Percentiles rank a stretch among this genome's conserved stretches.
These are phyloP conservation scores for Pachyseris speciosa DNA, from an alignment of 64 coral and sea anemone genomes.

Conservation along the genomic window DNA sequence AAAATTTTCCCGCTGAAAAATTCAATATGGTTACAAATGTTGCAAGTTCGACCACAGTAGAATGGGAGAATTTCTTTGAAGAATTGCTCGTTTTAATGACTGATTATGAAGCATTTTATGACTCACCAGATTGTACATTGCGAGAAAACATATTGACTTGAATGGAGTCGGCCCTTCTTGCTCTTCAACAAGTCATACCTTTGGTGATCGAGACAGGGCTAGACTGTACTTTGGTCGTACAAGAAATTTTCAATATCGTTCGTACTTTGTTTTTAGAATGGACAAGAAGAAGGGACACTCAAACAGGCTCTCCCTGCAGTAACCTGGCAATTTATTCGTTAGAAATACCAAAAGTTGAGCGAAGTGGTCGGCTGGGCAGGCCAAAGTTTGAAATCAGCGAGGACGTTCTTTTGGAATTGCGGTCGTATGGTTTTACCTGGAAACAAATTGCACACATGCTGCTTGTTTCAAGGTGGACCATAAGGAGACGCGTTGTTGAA, in stretches of 20 bases:
- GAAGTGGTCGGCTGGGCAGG: background rate
- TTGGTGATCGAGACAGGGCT: background rate
- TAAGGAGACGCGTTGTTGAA: conserved; percentile 52
- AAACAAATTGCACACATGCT: conserved; percentile 65
- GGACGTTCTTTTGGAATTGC: conserved; percentile 21
- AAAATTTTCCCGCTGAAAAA: background rate
- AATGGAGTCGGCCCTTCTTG: background rate
- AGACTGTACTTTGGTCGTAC: background rate
- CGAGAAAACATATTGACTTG: background rate
- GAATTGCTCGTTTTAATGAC: background rate
- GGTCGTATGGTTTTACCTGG: conserved; percentile 54
- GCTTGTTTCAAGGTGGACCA: conserved; percentile 67
- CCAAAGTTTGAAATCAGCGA: conserved; percentile 31
- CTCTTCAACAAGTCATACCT: background rate
- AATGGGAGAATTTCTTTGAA: background rate
- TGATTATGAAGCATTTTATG: background rate
- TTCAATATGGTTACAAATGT: background rate
- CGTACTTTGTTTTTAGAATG: conserved; percentile 11
- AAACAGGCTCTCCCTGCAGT: conserved; percentile 10
- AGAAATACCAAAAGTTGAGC: background rate
- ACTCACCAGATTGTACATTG: background rate
- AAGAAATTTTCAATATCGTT: background rate
- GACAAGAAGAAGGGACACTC: background rate
- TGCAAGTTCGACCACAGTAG: background rate
- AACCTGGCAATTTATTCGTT: conserved; percentile 44